Evolutionary conservation across 2,113 vertebrate species (phyloP), one percentile per base, ranked within the genome.

Genomic region (Trichomycterus rosablanca): DNA sequence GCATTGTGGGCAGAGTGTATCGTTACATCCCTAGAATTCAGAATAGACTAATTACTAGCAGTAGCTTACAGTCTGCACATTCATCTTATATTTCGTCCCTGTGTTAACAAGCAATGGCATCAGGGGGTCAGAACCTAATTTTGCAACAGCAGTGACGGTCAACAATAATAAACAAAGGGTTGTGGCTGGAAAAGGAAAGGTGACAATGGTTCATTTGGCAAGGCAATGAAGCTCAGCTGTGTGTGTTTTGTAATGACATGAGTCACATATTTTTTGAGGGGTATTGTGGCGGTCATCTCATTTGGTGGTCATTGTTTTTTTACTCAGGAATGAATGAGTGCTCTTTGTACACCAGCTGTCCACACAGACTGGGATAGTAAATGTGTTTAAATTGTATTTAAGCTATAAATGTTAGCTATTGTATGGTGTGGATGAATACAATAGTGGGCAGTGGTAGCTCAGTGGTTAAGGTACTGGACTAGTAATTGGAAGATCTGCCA

Each of bases 181-280:
- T 65, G 30, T 32, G 14, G 19, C 23, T 55, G 43, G 66, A 39
- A 26, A 44, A 66, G 60, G 28, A 37, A 66, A 50, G 60, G 43
- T 66, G 62, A 61, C 62, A 56, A 8, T 18, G n/a, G 16, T 50
- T 56, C 14, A 61, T 71, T 65, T 66, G 62, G 15, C 50, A 14
- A 9, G 4, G 50, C 40, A 40, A 19, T 19, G 45, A 60, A 60
- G 43, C 57, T 60, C 6, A 56, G 35, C 34, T 43, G 49, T 55
- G 26, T 22, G 28, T 63, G 26, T 66, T 57, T 20, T 42, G 24
- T 24, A 55, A 40, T 56, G 34, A 23, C 20, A 9, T 19, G 35
- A 59, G 12, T 54, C n/a, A 65, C 54, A 53, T 7, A 43, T 52
- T 52, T 48, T 52, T 48, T 18, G 43, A 43, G 22, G 42, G 37